Conservation (phyloP, 2,797 vertebrate genomes). For the Loris lydekkerianus region DNA sequence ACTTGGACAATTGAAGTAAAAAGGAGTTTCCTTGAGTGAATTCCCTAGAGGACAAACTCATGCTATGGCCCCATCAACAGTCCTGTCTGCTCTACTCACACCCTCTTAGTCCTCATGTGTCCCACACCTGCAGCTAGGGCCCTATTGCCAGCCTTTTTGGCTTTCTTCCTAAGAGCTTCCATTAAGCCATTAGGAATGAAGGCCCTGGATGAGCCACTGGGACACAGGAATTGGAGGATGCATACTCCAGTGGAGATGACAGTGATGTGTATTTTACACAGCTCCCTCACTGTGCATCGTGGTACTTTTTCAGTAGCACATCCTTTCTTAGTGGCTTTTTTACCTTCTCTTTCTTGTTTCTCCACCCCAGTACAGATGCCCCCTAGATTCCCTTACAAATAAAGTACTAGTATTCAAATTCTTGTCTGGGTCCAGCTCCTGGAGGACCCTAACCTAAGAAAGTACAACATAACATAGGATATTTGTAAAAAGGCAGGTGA, state of each 20-base stretch:
- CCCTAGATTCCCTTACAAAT: not conserved
- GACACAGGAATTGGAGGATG: too few relatives aligned
- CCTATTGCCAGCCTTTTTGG: not conserved
- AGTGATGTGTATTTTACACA: not conserved
- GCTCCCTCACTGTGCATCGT: fast-evolving
- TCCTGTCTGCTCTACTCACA: not conserved
- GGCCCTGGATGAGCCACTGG: not conserved
- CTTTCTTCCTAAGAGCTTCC: not conserved
- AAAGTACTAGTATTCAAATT: not conserved
- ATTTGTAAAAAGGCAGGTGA: not conserved
- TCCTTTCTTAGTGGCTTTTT: not conserved
- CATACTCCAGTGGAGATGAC: not conserved
- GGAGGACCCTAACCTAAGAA: not conserved
- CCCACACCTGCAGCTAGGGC: not conserved
- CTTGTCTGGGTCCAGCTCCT: not conserved
- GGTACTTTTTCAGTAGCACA: fast-evolving
- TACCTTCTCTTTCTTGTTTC: not conserved
- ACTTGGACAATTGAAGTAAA: not conserved
- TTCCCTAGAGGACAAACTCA: fast-evolving
- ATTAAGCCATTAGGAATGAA: not conserved
- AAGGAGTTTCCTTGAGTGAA: not conserved
- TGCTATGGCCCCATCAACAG: fast-evolving
- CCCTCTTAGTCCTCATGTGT: not conserved
- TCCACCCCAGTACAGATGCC: not conserved
- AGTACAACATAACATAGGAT: not conserved